Percentiles rank a stretch among this genome's conserved stretches.
phyloP scores from a whole-genome alignment of 2,113 vertebrate species.

The Scolopax mira region DNA sequence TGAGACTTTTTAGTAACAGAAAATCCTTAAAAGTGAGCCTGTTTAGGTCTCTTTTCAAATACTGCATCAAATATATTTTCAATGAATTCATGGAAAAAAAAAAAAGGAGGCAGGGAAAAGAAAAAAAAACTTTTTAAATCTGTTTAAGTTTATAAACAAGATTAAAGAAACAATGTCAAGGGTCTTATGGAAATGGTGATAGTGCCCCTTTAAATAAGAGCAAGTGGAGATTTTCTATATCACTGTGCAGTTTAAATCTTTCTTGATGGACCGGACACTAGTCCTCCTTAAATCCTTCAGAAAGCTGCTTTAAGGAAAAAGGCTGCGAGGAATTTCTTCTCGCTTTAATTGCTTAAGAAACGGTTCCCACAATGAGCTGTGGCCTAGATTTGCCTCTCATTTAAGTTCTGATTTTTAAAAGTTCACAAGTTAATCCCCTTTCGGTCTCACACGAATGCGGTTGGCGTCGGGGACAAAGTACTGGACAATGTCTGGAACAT shows the following conservation, averaged over 20 bases:
- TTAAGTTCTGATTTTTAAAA: slow-evolving; percentile 93
- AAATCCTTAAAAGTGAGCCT: slow-evolving; percentile 69
- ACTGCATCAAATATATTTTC: slow-evolving; percentile 70
- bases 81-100: slow-evolving; percentile 56
- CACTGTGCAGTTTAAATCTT: slow-evolving; percentile 84
- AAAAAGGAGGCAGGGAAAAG: background rate
- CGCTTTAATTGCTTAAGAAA: slow-evolving; percentile 96
- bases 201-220: slow-evolving; percentile 76
- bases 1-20: slow-evolving; percentile 64
- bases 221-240: slow-evolving; percentile 81
- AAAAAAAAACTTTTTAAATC: slow-evolving; percentile 68
- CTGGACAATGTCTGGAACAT: slow-evolving; percentile 70
- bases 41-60: slow-evolving; percentile 67
- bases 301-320: slow-evolving; percentile 90
- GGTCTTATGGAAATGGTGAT: slow-evolving; percentile 75
- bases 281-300: slow-evolving; percentile 83
- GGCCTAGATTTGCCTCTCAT: slow-evolving; percentile 91
- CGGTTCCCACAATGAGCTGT: slow-evolving; percentile 91
- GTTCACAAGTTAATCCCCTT: slow-evolving; percentile 96
- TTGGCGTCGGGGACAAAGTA: slow-evolving; percentile 73
- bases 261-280: slow-evolving; percentile 85
- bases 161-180: slow-evolving; percentile 78
- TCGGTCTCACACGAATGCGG: slow-evolving; percentile 79
- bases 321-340: slow-evolving; percentile 91
- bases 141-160: slow-evolving; percentile 80